Conservation (phyloP, 2,888 invertebrate genomes). For the Epistrophe eligans region DNA sequence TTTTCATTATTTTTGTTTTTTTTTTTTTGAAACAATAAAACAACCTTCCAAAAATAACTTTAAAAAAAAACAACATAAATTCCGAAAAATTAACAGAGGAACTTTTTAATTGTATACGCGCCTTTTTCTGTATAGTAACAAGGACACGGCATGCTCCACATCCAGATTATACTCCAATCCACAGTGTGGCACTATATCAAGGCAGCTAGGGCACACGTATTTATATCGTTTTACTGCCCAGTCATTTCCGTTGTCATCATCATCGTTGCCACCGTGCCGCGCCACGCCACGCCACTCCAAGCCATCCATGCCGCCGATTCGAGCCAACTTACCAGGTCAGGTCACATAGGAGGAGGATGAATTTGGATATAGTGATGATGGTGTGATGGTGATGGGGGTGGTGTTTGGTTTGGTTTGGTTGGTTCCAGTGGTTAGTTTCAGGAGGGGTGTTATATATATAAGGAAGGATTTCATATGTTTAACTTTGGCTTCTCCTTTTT, state of each 20-base stretch:
- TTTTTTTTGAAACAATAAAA: too few relatives aligned
- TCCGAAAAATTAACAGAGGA: slow-evolving; percentile 70
- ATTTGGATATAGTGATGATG: slow-evolving; percentile 28
- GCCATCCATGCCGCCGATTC: slow-evolving; percentile 7
- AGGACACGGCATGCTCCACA: slow-evolving; percentile 75
- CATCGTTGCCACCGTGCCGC: slow-evolving; percentile 25
- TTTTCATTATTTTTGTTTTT: slow-evolving; percentile 21
- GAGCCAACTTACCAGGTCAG: slow-evolving; percentile 69
- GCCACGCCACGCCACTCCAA: slow-evolving; percentile 1
- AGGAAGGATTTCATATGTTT: slow-evolving; percentile 74
- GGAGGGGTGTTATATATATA: not conserved
- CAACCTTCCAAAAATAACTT: slow-evolving; percentile 43
- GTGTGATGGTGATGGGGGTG: slow-evolving; percentile 14
- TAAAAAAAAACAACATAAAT: slow-evolving; percentile 9
- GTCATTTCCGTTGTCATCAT: slow-evolving; percentile 76
- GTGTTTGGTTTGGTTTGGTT: slow-evolving; percentile 18
- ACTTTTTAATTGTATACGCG: slow-evolving; percentile 76
- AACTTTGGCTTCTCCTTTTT: slow-evolving; percentile 71
- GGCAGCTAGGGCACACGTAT: slow-evolving; percentile 21
- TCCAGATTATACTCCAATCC: slow-evolving; percentile 21
- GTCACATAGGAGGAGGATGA: slow-evolving; percentile 59
- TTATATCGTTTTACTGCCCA: slow-evolving; percentile 71
- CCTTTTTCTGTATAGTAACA: slow-evolving; percentile 73
- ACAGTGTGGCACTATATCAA: slow-evolving; percentile 55
- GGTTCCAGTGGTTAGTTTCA: slow-evolving; percentile 45